Conservation (phyloP, 1,140 invertebrate genomes). For the Solenopsis invicta region DNA sequence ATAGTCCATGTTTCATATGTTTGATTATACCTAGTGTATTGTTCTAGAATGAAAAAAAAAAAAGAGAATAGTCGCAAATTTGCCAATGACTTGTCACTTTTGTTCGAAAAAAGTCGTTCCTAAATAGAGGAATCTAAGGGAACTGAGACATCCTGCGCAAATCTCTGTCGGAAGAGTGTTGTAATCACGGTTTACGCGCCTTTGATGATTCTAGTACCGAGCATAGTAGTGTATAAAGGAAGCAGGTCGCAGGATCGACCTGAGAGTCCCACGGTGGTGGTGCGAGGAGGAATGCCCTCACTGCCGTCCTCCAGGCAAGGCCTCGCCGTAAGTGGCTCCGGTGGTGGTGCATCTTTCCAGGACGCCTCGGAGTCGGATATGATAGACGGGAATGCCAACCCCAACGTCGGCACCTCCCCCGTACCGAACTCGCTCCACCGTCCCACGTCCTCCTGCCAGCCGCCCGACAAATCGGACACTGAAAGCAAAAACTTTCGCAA, state of each 20-base stretch:
- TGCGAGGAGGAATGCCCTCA: slow-evolving; percentile 85
- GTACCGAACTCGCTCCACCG: slow-evolving; percentile 71
- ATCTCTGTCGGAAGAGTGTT: neutral
- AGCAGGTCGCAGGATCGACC: slow-evolving; percentile 82
- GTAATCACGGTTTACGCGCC: neutral
- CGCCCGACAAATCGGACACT: slow-evolving; percentile 81
- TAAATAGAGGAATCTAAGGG: neutral
- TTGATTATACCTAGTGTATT: no score
- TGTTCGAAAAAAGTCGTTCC: neutral
- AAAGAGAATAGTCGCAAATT: neutral
- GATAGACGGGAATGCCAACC: slow-evolving; percentile 84
- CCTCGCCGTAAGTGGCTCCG: slow-evolving; percentile 79
- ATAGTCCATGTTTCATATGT: no score
- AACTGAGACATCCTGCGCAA: slow-evolving; percentile 6
- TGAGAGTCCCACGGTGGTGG: slow-evolving; percentile 83
- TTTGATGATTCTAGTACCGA: slow-evolving; percentile 83
- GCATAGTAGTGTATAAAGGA: slow-evolving; percentile 86
- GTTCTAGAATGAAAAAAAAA: neutral
- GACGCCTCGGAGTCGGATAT: slow-evolving; percentile 82
- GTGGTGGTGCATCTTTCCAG: slow-evolving; percentile 73
- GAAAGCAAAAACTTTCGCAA: slow-evolving; percentile 85
- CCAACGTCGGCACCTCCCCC: slow-evolving; percentile 70
- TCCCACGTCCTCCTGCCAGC: slow-evolving; percentile 74
- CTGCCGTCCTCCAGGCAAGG: slow-evolving; percentile 83
- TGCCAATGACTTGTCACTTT: neutral